Evolutionary conservation across 2,113 vertebrate species (phyloP).

Genomic region (Pomatostomus ruficeps): DNA sequence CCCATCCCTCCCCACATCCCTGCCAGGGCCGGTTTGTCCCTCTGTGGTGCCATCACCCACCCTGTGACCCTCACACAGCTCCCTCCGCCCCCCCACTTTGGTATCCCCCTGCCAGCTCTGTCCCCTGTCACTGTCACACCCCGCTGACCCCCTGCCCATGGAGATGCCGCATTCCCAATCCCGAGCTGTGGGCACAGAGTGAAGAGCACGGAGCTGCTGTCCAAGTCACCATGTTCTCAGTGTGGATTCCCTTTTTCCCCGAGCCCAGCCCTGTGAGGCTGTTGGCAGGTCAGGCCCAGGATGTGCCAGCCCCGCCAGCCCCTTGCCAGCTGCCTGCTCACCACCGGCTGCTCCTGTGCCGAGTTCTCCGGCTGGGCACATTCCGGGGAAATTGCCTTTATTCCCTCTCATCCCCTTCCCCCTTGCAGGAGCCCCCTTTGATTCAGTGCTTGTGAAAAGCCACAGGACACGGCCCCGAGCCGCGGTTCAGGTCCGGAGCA

Average conservation of each 20-base stretch:
- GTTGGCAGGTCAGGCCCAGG: conserved; percentile 39
- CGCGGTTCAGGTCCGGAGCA: neutral
- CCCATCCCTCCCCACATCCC: neutral
- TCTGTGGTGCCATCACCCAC: neutral
- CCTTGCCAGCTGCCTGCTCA: conserved; percentile 27
- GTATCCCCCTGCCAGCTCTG: neutral
- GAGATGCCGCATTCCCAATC: neutral
- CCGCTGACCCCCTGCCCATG: rapidly evolving
- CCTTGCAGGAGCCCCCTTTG: neutral
- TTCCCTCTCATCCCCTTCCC: neutral
- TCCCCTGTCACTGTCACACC: rapidly evolving
- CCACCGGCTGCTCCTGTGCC: conserved; percentile 22
- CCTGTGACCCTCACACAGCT: neutral
- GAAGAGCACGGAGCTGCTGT: neutral
- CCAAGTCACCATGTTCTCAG: neutral
- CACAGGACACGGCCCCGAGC: neutral
- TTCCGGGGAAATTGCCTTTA: conserved; percentile 22
- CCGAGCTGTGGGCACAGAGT: rapidly evolving
- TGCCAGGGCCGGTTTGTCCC: neutral
- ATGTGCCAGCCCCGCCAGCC: neutral
- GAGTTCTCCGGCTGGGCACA: neutral
- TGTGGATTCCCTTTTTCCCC: neutral
- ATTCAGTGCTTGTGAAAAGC: conserved; percentile 16
- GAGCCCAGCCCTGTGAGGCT: neutral
- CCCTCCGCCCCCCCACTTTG: neutral